A percentile compares a stretch with the other conserved stretches of the same genome.
These are phyloP conservation scores for Tenthredo mesomela DNA, from an alignment of 2,888 invertebrate genomes.

Conservation along the genomic window DNA sequence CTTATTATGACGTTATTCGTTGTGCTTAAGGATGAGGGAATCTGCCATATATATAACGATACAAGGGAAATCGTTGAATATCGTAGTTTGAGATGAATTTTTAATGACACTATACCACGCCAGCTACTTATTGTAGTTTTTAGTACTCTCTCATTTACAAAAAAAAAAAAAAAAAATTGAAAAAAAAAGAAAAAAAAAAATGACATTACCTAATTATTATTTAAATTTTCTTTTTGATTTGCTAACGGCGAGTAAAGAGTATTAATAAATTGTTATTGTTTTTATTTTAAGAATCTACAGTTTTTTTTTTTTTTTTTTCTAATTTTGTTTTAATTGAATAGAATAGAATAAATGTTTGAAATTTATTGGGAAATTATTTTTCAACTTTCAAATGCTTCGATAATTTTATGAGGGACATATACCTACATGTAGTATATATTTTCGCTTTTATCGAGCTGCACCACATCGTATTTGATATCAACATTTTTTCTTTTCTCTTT, in stretches of 20 bases:
- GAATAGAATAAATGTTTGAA: not conserved
- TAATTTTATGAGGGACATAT: not conserved
- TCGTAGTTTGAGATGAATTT: conserved; percentile 29
- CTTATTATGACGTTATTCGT: conserved; percentile 10
- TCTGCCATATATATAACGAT: not conserved
- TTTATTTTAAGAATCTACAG: not conserved
- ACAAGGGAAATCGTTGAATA: not conserved
- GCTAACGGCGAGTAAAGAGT: not conserved
- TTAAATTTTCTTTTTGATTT: not conserved
- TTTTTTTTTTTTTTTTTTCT: not conserved
- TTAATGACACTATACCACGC: conserved; percentile 10
- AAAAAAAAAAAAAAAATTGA: too few relatives aligned
- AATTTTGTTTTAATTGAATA: not conserved
- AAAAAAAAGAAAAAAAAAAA: not conserved
- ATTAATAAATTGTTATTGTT: not conserved
- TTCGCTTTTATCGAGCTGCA: not conserved
- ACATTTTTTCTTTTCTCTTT: not conserved
- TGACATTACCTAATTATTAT: not conserved
- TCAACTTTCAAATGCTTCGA: not conserved
- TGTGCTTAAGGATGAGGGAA: not conserved
- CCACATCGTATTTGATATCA: not conserved
- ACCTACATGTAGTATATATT: not conserved
- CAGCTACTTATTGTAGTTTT: not conserved
- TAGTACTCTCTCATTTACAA: not conserved
- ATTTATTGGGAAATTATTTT: not conserved